Percentiles rank a stretch among this genome's conserved stretches.
phyloP scores from a whole-genome alignment of 2,113 vertebrate genomes.

The Etia nguti region DNA sequence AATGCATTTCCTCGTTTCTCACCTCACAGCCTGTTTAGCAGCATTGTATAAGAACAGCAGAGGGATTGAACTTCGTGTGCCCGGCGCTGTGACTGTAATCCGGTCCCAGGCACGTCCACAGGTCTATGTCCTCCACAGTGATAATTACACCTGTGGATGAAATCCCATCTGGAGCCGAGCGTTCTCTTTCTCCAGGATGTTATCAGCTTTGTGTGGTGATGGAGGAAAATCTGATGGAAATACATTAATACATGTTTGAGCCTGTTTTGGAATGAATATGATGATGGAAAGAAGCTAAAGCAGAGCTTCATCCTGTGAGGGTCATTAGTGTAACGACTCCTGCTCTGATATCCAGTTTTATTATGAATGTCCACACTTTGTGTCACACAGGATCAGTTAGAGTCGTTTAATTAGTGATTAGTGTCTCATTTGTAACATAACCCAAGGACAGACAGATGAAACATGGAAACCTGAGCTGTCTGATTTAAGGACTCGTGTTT shows the following conservation, averaged over 20 bases:
- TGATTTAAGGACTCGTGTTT: not conserved
- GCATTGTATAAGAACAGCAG: not conserved
- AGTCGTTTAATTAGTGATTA: too few species aligned
- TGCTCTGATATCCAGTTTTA: not conserved
- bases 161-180: not conserved
- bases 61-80: not conserved
- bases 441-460: not conserved
- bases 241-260: not conserved
- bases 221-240: not conserved
- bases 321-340: rapidly evolving
- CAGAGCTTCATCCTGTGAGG: not conserved
- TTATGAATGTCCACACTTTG: not conserved
- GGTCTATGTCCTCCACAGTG: rapidly evolving
- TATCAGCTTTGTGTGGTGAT: not conserved
- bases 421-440: not conserved
- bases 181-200: not conserved
- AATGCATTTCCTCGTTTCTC: not conserved
- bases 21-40: not conserved
- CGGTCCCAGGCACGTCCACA: not conserved
- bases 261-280: not conserved
- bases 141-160: not conserved
- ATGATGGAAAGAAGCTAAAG: not conserved
- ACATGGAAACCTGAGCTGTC: not conserved
- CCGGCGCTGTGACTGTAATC: not conserved
- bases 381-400: not conserved